phyloP scores from a whole-genome alignment of 2,113 vertebrate species.

The Takifugu bimaculatus region DNA sequence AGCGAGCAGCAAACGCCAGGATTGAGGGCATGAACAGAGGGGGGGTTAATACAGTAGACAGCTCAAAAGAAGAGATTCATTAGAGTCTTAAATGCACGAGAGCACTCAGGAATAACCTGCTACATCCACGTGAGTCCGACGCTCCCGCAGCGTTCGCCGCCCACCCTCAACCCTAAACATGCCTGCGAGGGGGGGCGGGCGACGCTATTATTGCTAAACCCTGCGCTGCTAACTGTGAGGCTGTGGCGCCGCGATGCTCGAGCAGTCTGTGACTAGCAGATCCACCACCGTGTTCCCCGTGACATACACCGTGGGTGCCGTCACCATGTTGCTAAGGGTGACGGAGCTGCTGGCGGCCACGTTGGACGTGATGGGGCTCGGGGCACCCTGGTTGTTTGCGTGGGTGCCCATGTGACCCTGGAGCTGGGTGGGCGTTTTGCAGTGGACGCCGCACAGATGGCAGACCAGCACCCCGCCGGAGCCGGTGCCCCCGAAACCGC shows the following conservation, averaged over 20 bases:
- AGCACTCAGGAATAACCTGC: slow-evolving; percentile 21
- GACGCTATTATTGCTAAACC: slow-evolving; percentile 34
- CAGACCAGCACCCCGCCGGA: slow-evolving; percentile 83
- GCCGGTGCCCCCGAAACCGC: slow-evolving; percentile 75
- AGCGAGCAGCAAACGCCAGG: slow-evolving; percentile 51
- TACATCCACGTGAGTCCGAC: slow-evolving; percentile 19
- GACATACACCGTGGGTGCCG: slow-evolving; percentile 69
- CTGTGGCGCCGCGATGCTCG: slow-evolving; percentile 73
- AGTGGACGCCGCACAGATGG: slow-evolving; percentile 88
- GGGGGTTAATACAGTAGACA: slow-evolving; percentile 62
- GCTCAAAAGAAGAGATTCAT: slow-evolving; percentile 62
- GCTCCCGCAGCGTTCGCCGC: not conserved
- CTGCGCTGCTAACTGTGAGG: slow-evolving; percentile 73
- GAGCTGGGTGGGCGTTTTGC: slow-evolving; percentile 90
- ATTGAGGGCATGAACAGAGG: slow-evolving; percentile 24
- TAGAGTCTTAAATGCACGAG: slow-evolving; percentile 23
- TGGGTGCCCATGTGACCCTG: slow-evolving; percentile 89
- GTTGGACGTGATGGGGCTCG: slow-evolving; percentile 54
- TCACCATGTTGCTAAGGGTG: slow-evolving; percentile 72
- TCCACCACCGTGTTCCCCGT: slow-evolving; percentile 72
- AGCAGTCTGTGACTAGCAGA: slow-evolving; percentile 78
- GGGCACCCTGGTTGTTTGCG: slow-evolving; percentile 51
- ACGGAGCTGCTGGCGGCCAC: slow-evolving; percentile 63
- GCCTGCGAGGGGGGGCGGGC: slow-evolving; percentile 13
- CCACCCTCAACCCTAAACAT: slow-evolving; percentile 32